Base-by-base conservation (phyloP, 2,113 vertebrate genomes). In the Murina feae region DNA sequence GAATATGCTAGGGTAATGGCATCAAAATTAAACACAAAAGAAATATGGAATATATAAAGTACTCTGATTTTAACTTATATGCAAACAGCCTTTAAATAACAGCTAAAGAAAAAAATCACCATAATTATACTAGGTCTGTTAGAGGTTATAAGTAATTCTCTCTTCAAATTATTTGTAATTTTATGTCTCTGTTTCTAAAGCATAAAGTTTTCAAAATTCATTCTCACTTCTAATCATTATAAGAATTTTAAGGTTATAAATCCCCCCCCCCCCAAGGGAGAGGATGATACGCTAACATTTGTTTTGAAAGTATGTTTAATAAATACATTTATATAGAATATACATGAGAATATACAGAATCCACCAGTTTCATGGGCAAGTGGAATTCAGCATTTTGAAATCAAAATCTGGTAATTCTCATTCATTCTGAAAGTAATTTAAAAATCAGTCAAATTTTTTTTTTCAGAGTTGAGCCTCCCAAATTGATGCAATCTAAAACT, bases 1-100 rank as follows among this genome's bases (percentile, higher is more conserved):
- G 28, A 60, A 81, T 69, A 81, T 85, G 42, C 12, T 53, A 74
- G 66, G 25, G 21, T 78, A 94, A 86, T 32, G 80, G 76, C 23
- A 91, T 65, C 39, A 96, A 92, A 94, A 95, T 83, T 79, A 90
- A 95, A 92, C 53, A 89, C 65, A 86, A 82, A 92, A 86, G 17
- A 58, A 82, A 63, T 76, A 68, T 44, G 42, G 28, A 63, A 20
- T 60, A 66, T 28, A 72, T 53, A 32, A 82, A 82, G 28, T 44
- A 65, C 37, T 89, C 69, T 66, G 53, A 78, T 87, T 96, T 96
- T 93, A 94, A 89, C 42, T 55, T 87, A 65, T 16, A 85, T n/a
- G 44, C 12, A 84, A 91, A 58, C 72, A 86, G 63, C 30, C 25
- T 88, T 86, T 83, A 84, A 90, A 44, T 92, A 95, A 79, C 23